A percentile compares a stretch with the other conserved stretches of the same genome.
Conservation (phyloP, 1,140 invertebrate genomes). For the Drosophila ohnishii region DNA sequence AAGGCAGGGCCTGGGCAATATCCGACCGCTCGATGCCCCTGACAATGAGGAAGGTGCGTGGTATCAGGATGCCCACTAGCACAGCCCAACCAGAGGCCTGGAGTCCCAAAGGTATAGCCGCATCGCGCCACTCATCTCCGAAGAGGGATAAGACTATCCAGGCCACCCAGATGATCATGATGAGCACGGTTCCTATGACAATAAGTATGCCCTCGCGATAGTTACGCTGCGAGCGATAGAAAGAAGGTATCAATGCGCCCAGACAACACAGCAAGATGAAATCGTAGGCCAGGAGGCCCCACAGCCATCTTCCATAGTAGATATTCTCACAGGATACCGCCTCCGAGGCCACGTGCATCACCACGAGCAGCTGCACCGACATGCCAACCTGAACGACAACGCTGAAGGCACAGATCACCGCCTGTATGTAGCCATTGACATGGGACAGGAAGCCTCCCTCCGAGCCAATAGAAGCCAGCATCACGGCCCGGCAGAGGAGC, state of each 20-base stretch:
- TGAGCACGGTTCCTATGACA: conserved; percentile 71
- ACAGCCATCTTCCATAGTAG: conserved; percentile 81
- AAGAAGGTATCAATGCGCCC: conserved; percentile 84
- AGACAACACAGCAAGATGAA: conserved; percentile 84
- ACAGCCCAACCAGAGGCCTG: conserved; percentile 85
- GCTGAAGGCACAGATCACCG: conserved; percentile 85
- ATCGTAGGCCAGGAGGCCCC: conserved; percentile 84
- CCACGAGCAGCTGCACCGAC: conserved; percentile 83
- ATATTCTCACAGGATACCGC: conserved; percentile 82
- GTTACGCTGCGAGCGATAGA: conserved; percentile 86
- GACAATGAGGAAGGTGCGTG: conserved; percentile 86
- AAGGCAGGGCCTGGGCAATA: conserved; percentile 84
- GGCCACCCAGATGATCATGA: conserved; percentile 84
- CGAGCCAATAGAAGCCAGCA: conserved; percentile 85
- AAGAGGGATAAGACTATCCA: conserved; percentile 84
- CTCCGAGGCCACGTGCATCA: conserved; percentile 80
- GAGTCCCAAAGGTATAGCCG: conserved; percentile 85
- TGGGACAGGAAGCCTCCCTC: conserved; percentile 86
- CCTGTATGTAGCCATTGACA: conserved; percentile 85
- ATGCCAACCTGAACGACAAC: conserved; percentile 84
- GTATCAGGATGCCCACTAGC: conserved; percentile 85
- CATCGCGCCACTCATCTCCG: conserved; percentile 84
- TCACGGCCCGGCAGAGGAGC: conserved; percentile 85
- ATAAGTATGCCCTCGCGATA: conserved; percentile 85
- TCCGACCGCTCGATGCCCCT: conserved; percentile 84